Base-by-base conservation (phyloP, 2,888 invertebrate species). In the Philopedon plagiatum region DNA sequence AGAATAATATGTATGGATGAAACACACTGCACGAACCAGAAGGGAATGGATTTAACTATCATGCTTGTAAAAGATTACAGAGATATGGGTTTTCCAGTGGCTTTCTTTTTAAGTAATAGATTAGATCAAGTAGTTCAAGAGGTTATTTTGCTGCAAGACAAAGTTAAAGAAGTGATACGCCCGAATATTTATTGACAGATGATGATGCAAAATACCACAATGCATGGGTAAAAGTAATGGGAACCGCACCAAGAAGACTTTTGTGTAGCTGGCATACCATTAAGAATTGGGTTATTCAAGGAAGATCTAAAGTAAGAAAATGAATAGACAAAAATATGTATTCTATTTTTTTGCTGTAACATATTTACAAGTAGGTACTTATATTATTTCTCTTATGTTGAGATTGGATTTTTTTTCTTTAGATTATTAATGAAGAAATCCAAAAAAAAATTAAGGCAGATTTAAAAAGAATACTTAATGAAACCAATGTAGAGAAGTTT, bases 181-280 rank as follows among this genome's bases (percentile, higher is more conserved):
- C 1, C 64, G 74, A 34, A 18, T 76, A 75, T 58, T 63, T 77
- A 19, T 77, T 75, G 75, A 76, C 44, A 7, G 74, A 76, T 63
- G 75, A 77, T 18, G 76, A 75, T 60, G 41, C 67, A 13, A 76
- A 77, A 44, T 76, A 76, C 39, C 71, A 75, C 56, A 75, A 75
- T 34, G 76, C 66, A 39, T 75, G 74, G 73, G 46, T 61, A 2
- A 66, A 75, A 23, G 57, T 63, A 15, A 74, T 74, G 75, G 64
- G 15, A 11, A 29, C 51, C 21, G 56, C 2, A 32, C 62, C 57
- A 26, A 71, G 34, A 37, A 63, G 72, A 46, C 68, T 78, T 46
- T 58, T 77, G 37, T 77, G 76, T 57, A 75, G 74, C 49, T 77
- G 77, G 76, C 76, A 77, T 70, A 60, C 77, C 15, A 61, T 76